Conservation (phyloP, 1,140 invertebrate species). For the Drosophila orosa region DNA sequence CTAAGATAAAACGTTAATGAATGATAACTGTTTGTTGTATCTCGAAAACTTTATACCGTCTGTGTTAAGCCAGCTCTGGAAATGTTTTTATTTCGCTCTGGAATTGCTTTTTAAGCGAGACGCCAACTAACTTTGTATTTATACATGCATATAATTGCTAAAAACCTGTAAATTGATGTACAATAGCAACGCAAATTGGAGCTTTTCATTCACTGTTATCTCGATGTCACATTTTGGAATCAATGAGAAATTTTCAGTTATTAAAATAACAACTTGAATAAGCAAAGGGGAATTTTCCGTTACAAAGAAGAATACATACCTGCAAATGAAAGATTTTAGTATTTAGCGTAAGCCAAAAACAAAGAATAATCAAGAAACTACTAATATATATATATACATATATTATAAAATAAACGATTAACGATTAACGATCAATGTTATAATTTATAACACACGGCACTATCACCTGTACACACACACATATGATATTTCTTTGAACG, state of each 20-base stretch:
- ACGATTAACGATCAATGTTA: conserved; percentile 61
- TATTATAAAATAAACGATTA: conserved; percentile 58
- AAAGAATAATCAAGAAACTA: conserved; percentile 44
- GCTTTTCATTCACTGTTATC: conserved; percentile 41
- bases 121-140: conserved; percentile 57
- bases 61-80: conserved; percentile 81
- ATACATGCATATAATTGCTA: conserved; percentile 52
- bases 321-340: conserved; percentile 74
- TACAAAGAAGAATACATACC: conserved; percentile 57
- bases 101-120: conserved; percentile 57
- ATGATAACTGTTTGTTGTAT: conserved; percentile 74
- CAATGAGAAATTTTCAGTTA: conserved; percentile 36
- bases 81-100: conserved; percentile 67
- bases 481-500: conserved; percentile 46
- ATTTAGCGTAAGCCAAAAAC: conserved; percentile 71
- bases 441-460: conserved; percentile 46
- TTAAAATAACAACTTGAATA: conserved; percentile 18
- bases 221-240: conserved; percentile 36
- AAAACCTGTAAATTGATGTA: conserved; percentile 50
- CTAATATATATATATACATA: conserved; percentile 30
- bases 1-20: conserved; percentile 63
- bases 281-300: conserved; percentile 37
- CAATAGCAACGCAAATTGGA: conserved; percentile 55
- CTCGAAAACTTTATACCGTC: conserved; percentile 76
- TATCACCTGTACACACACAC: conserved; percentile 29